Evolutionary conservation across 1,140 invertebrate species (phyloP).

Genomic region (Ostrea edulis): DNA sequence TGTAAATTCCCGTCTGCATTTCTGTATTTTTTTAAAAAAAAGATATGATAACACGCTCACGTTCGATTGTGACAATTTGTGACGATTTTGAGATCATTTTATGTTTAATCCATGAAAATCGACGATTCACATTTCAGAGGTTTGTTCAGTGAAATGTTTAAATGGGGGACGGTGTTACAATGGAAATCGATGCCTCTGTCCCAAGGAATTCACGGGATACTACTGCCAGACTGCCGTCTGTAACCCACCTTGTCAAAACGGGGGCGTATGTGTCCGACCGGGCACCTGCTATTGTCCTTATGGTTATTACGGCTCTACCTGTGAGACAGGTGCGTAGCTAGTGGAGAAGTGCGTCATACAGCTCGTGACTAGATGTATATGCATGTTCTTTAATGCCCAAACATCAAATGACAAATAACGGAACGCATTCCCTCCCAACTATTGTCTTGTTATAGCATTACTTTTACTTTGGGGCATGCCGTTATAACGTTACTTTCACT

Average conservation of each 20-base stretch:
- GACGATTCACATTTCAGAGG: constrained; percentile 22
- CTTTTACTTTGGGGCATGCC: too few relatives aligned
- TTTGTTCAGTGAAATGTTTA: constrained; percentile 44
- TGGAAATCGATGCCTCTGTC: constrained; percentile 44
- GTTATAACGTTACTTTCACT: too few relatives aligned
- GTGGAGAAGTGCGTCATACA: background rate
- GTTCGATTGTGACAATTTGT: background rate
- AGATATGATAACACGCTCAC: too few relatives aligned
- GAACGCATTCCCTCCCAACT: too few relatives aligned
- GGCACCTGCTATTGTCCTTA: constrained; percentile 49
- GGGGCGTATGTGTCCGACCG: constrained; percentile 47
- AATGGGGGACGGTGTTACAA: constrained; percentile 48
- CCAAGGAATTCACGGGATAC: constrained; percentile 31
- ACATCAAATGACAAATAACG: background rate
- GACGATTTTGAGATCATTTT: background rate
- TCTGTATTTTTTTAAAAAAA: too few relatives aligned
- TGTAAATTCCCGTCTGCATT: too few relatives aligned
- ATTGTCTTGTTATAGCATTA: too few relatives aligned
- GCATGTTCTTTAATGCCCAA: background rate
- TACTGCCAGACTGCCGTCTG: constrained; percentile 48
- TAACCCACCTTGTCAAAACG: constrained; percentile 42
- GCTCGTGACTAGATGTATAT: background rate
- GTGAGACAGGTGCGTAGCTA: constrained; percentile 44
- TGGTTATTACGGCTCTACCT: constrained; percentile 42
- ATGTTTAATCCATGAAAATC: background rate